These are phyloP conservation scores for Pimephales promelas DNA, from an alignment of 2,113 vertebrate genomes.

Conservation along the genomic window DNA sequence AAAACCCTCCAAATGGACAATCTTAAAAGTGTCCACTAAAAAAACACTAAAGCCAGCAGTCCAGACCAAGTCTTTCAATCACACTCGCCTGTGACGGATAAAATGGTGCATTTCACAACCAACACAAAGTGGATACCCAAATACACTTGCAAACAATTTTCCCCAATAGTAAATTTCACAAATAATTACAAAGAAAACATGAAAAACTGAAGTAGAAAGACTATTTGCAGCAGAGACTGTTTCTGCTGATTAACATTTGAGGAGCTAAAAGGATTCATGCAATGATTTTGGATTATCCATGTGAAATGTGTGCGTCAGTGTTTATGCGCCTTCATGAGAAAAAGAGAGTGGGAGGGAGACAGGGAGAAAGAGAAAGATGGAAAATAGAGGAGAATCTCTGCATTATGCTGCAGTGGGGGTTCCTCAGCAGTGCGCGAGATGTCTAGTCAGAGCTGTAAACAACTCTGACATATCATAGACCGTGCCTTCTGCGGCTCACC, in stretches of 20 bases:
- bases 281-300: slow-evolving; percentile 62
- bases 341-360: slow-evolving; percentile 32
- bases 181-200: background rate
- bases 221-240: background rate
- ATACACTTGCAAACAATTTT: background rate
- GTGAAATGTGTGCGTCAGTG: slow-evolving; percentile 61
- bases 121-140: background rate
- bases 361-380: background rate
- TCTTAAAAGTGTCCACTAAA: background rate
- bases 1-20: slow-evolving; percentile 5
- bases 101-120: background rate
- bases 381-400: slow-evolving; percentile 61
- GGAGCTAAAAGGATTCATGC: slow-evolving; percentile 62
- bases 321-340: slow-evolving; percentile 40
- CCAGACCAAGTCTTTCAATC: background rate
- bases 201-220: too few relatives aligned
- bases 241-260: background rate
- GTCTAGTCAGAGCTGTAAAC: slow-evolving; percentile 44
- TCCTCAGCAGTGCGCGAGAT: slow-evolving; percentile 41
- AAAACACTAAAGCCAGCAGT: background rate
- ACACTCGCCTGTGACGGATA: background rate
- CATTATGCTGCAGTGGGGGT: slow-evolving; percentile 58
- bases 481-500: slow-evolving; percentile 1
- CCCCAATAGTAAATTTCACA: background rate
- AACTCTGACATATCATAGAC: slow-evolving; percentile 40